Percentiles rank a stretch among this genome's conserved stretches.
Conservation (phyloP, 2,113 vertebrate genomes). For the Leucoraja erinaceus region DNA sequence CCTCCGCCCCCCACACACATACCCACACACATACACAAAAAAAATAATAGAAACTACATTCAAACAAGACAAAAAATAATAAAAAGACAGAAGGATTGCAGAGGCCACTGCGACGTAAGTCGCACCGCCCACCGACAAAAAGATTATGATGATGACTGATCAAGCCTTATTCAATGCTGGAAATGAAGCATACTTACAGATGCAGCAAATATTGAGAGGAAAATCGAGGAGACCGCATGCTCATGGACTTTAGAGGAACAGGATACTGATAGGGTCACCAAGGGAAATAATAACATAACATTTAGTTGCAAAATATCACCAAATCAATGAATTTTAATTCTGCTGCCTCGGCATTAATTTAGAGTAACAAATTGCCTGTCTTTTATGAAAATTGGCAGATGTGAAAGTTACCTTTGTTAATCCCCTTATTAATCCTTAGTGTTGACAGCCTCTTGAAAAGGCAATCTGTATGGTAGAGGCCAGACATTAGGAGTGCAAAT, state of each 20-base stretch:
- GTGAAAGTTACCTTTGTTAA: background rate
- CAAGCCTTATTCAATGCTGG: too few relatives aligned
- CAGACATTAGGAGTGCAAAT: background rate
- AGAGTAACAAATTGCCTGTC: background rate
- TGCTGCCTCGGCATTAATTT: background rate
- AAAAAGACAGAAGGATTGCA: too few relatives aligned
- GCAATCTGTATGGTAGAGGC: background rate
- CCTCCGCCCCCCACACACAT: too few relatives aligned
- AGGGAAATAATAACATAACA: background rate
- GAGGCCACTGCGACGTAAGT: too few relatives aligned
- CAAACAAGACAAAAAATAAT: too few relatives aligned
- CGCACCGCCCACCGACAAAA: too few relatives aligned
- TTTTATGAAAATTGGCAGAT: background rate
- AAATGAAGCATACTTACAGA: too few relatives aligned
- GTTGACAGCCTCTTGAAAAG: background rate
- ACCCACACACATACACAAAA: too few relatives aligned
- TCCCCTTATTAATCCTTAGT: background rate
- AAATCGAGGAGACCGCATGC: background rate
- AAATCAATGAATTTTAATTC: background rate
- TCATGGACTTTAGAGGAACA: background rate
- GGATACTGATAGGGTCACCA: background rate
- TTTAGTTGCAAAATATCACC: background rate
- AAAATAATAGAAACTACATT: too few relatives aligned
- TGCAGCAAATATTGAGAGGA: too few relatives aligned
- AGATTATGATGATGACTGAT: too few relatives aligned